Evolutionary conservation across 1,140 invertebrate genomes (phyloP).

Genomic region (Chionoecetes opilio): DNA sequence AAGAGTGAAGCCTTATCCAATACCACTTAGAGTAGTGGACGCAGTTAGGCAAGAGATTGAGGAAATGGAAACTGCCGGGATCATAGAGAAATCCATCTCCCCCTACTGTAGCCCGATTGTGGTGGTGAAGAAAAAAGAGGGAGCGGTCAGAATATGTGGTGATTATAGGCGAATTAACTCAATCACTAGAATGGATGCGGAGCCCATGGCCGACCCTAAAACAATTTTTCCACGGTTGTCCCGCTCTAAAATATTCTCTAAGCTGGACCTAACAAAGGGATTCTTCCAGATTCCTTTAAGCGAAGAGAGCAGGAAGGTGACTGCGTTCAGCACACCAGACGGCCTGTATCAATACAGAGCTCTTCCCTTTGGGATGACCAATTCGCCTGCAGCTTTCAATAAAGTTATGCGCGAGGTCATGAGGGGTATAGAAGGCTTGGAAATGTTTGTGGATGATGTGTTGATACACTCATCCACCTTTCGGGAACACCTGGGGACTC

Average conservation of each 20-base stretch:
- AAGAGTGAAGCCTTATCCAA: not conserved
- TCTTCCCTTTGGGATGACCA: constrained; percentile 34
- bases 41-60: not conserved
- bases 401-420: constrained; percentile 76
- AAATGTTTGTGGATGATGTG: no score
- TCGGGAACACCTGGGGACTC: not conserved
- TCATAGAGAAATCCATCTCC: not conserved
- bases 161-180: not conserved
- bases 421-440: not conserved
- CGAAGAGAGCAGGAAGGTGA: not conserved
- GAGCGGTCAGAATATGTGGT: not conserved
- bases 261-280: constrained; percentile 29
- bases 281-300: constrained; percentile 39
- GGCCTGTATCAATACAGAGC: constrained; percentile 6
- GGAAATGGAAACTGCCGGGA: not conserved
- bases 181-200: not conserved
- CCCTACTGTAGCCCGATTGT: constrained; percentile 32
- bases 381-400: constrained; percentile 82
- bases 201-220: constrained; percentile 14
- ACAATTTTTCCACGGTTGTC: not conserved
- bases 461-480: no score
- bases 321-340: not conserved
- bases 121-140: constrained; percentile 32
- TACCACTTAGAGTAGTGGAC: not conserved
- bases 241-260: not conserved